Evolutionary conservation across 1,140 invertebrate genomes (phyloP).

Genomic region (Penaeus japonicus): DNA sequence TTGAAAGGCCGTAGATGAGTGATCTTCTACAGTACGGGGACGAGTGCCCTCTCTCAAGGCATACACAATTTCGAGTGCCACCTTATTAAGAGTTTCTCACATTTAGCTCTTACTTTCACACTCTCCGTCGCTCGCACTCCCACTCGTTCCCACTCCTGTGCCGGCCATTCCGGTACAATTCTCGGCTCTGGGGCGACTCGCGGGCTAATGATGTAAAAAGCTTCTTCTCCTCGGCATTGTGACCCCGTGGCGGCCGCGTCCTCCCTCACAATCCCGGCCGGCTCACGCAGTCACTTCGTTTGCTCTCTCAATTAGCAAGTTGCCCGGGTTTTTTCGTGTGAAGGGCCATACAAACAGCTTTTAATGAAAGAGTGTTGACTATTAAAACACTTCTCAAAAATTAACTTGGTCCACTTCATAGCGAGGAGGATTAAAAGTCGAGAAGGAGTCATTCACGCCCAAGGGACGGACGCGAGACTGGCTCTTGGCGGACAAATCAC

Average conservation of each 20-base stretch:
- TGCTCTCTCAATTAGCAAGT: constrained; percentile 60
- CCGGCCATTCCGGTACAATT: constrained; percentile 27
- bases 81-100: constrained; percentile 53
- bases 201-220: constrained; percentile 48
- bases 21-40: not conserved
- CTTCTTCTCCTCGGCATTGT: constrained; percentile 45
- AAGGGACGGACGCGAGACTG: not conserved
- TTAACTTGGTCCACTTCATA: constrained; percentile 60
- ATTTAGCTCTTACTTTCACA: constrained; percentile 42
- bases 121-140: constrained; percentile 17
- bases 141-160: constrained; percentile 28
- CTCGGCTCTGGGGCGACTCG: constrained; percentile 8
- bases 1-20: not conserved
- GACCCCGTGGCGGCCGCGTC: constrained; percentile 8
- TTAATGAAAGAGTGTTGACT: constrained; percentile 60
- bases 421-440: constrained; percentile 58
- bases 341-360: constrained; percentile 58
- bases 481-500: not conserved
- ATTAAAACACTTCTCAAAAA: constrained; percentile 60
- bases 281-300: constrained; percentile 34
- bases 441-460: constrained; percentile 36
- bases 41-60: constrained; percentile 7
- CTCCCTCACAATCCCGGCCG: constrained; percentile 34
- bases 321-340: constrained; percentile 56
- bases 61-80: constrained; percentile 37